Base-by-base conservation (phyloP, 2,888 invertebrate genomes). In the Pogonocherus hispidulus region DNA sequence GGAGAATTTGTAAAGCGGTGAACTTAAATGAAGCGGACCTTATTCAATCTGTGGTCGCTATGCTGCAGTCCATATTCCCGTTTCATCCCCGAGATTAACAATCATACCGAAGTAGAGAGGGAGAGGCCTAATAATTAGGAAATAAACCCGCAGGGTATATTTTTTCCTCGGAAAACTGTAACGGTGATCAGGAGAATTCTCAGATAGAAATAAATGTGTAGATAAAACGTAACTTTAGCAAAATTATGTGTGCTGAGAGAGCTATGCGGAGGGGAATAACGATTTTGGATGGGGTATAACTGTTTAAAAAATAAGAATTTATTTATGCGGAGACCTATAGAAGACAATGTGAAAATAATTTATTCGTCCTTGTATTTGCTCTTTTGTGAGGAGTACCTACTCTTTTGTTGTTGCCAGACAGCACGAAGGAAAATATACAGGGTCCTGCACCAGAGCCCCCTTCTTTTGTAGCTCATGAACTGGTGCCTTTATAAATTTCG, bases 61-160 rank as follows among this genome's bases (percentile, higher is more conserved):
- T 32, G 41, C 18, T n/a, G 55, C 35, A 5, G 56, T n/a, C 22
- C 37, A 20, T 56, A 41, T 44, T 57, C 16, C 11, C 27, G 27
- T 46, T 23, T 57, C 22, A 44, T 44, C 18, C 57, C 22, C n/a
- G 3, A 23, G 46, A 41, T 57, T 57, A 57, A 57, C 57, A 44
- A 46, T 46, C 44, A 57, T 57, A 57, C 57, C 23, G 46, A 57
- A 57, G 22, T 55, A 57, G 46, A 57, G 46, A 16, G 22, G 14
- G 23, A 46, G 44, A 46, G 46, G 57, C 14, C 57, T 46, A 57
- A 57, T 57, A 46, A 57, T 57, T 57, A 57, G 57, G 23, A 57
- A 57, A 57, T 57, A 57, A 57, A 57, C 44, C 57, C 46, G 9
- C 11, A 20, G 47, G 27, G 18, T 47, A 47, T 47, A 47, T 59